Evolutionary conservation across 2,888 invertebrate genomes (phyloP), one percentile per base, ranked within the genome.

Genomic region (Microplitis manilae): DNA sequence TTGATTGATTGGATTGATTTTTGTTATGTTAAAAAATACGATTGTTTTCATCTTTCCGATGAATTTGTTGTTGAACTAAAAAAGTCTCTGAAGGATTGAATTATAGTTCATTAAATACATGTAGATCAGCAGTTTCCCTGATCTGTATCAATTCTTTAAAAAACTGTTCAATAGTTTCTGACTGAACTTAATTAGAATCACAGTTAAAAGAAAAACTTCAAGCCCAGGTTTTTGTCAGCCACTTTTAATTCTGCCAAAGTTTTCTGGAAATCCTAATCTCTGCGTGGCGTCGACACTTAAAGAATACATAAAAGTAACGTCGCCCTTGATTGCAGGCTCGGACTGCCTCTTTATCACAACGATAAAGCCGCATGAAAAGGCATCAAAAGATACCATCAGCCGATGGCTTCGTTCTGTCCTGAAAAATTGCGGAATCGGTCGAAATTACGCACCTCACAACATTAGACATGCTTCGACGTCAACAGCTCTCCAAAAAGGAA

Each of bases 391-490:
- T 9, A 72, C 78, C 0, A 15, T 80, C 1, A 77, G 75, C 38
- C 9, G 79, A 17, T 78, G 75, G 77, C 76, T 78, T 13, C 67
- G 77, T 17, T 17, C 68, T 1, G 59, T 77, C 30, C 60, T 80
- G 13, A 68, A 15, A 0, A 38, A 68, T 9, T 68, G 79, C 17
- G 75, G 75, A 30, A 13, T 80, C 13, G 60, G 50, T 2, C 38
- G 30, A 2, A 17, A 69, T 30, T 80, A 67, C 15, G 65, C 77
- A 4, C 69, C 75, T 6, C 80, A 79, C 40, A 80, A 76, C 17
- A 40, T 69, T 9, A 61, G 79, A 5, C 78, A 78, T 50, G 80
- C 74, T 8, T 70, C 78, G 2, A 78, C 79, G 1, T 80, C 78
- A 15, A n/a, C 74, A 20, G 77, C 78, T 5, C 17, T 62, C 13